phyloP scores from a whole-genome alignment of 2,888 invertebrate species.

The Trimorus sp. region DNA sequence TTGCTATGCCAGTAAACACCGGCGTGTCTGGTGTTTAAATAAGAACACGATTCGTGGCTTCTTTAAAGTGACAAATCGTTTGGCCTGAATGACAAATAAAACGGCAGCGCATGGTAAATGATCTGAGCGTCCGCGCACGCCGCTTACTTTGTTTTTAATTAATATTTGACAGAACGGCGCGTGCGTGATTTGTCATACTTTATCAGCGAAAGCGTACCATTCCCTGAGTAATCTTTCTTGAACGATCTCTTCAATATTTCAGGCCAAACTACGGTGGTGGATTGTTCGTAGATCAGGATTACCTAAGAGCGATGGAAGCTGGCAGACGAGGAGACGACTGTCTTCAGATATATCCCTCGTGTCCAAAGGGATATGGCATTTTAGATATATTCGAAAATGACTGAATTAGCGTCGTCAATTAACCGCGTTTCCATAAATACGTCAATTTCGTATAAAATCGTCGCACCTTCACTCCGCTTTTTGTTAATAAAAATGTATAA shows the following conservation, averaged over 20 bases:
- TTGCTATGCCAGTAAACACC: too few species aligned
- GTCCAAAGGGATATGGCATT: constrained; percentile 85
- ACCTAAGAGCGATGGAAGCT: constrained; percentile 85
- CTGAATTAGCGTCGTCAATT: constrained; percentile 27
- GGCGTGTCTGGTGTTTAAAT: neutral
- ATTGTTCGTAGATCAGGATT: constrained; percentile 83
- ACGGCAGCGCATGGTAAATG: constrained; percentile 13
- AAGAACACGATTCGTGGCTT: neutral
- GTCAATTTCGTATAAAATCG: neutral
- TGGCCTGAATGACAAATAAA: constrained; percentile 16
- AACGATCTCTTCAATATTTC: constrained; percentile 74
- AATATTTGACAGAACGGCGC: constrained; percentile 33
- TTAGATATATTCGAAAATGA: constrained; percentile 82
- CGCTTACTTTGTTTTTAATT: constrained; percentile 45
- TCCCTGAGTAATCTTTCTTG: constrained; percentile 55
- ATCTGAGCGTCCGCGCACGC: neutral
- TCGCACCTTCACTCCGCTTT: neutral
- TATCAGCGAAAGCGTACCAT: constrained; percentile 50
- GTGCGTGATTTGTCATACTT: constrained; percentile 49
- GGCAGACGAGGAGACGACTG: constrained; percentile 87
- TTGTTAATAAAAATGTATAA: too few species aligned
- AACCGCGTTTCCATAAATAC: constrained; percentile 26
- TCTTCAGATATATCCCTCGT: constrained; percentile 84
- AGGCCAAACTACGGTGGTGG: constrained; percentile 84
- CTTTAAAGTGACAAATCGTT: constrained; percentile 9